Conservation (phyloP, 1,140 invertebrate species). For the Bombus confusus region DNA sequence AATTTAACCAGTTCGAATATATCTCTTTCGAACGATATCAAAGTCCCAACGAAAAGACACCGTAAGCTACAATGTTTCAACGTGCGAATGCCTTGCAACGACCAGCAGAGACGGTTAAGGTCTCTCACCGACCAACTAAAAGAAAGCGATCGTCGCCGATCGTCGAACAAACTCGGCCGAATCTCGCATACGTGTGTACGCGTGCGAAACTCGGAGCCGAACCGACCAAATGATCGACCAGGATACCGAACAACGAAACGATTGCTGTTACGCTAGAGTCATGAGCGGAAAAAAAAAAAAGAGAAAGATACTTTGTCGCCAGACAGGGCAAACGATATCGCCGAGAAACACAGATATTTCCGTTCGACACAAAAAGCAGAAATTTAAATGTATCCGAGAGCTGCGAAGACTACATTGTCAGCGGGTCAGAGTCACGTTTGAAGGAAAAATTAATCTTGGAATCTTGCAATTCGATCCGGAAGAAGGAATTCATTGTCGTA, state of each 20-base stretch:
- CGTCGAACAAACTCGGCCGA: background rate
- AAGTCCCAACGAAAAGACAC: background rate
- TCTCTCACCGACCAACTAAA: background rate
- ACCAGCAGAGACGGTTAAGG: background rate
- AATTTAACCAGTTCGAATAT: too few relatives aligned
- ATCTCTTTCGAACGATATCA: background rate
- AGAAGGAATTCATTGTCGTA: conserved; percentile 51
- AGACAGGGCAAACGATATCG: background rate
- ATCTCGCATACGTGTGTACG: too few relatives aligned
- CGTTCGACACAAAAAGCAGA: background rate
- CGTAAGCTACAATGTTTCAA: background rate
- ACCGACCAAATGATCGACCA: too few relatives aligned
- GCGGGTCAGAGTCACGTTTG: background rate
- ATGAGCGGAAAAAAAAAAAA: background rate
- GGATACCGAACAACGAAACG: background rate
- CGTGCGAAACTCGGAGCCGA: too few relatives aligned
- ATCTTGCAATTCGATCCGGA: conserved; percentile 53
- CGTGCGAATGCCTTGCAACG: background rate
- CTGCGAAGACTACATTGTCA: conserved; percentile 22
- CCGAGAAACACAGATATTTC: background rate
- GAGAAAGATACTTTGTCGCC: conserved; percentile 9
- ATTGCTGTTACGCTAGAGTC: conserved; percentile 25
- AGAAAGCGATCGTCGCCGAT: background rate
- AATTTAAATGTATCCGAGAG: conserved; percentile 24
- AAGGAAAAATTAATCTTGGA: conserved; percentile 19